These are phyloP conservation scores for Ecliptopera silaceata DNA, from an alignment of 2,888 invertebrate genomes.

Conservation along the genomic window DNA sequence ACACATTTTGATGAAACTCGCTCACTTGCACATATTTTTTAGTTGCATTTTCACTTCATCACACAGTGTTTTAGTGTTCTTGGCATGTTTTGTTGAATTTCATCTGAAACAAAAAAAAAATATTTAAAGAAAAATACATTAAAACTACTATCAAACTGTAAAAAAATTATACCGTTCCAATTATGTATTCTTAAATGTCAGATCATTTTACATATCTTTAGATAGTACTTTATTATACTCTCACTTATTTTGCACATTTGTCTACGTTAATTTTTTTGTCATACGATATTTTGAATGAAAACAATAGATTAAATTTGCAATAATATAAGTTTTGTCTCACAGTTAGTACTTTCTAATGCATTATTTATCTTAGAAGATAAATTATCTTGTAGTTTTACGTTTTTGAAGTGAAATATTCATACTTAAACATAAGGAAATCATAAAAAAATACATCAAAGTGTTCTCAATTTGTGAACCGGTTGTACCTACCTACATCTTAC, in stretches of 20 bases:
- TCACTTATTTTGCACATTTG: too few species aligned
- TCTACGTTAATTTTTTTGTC: too few species aligned
- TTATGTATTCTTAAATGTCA: too few species aligned
- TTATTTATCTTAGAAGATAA: background rate
- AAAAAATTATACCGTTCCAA: too few species aligned
- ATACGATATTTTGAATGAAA: too few species aligned
- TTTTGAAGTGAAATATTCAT: background rate
- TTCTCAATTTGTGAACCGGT: constrained; percentile 3
- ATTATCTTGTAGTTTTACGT: background rate
- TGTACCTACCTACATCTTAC: background rate
- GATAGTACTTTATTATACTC: too few species aligned
- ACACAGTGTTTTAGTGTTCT: constrained; percentile 22
- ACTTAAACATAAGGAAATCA: constrained; percentile 5
- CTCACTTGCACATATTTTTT: constrained; percentile 33
- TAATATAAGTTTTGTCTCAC: too few species aligned
- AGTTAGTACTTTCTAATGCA: background rate
- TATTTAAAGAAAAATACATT: background rate
- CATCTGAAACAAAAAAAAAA: constrained; percentile 28
- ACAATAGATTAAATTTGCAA: too few species aligned
- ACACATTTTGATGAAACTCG: constrained; percentile 36
- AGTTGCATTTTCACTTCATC: constrained; percentile 36
- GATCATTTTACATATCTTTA: too few species aligned
- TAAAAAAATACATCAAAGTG: constrained; percentile 3
- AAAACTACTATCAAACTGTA: too few species aligned
- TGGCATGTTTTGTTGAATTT: constrained; percentile 28